A percentile compares a stretch with the other conserved stretches of the same genome.
Evolutionary conservation across 2,113 vertebrate genomes (phyloP).

Genomic region (Caretta caretta): DNA sequence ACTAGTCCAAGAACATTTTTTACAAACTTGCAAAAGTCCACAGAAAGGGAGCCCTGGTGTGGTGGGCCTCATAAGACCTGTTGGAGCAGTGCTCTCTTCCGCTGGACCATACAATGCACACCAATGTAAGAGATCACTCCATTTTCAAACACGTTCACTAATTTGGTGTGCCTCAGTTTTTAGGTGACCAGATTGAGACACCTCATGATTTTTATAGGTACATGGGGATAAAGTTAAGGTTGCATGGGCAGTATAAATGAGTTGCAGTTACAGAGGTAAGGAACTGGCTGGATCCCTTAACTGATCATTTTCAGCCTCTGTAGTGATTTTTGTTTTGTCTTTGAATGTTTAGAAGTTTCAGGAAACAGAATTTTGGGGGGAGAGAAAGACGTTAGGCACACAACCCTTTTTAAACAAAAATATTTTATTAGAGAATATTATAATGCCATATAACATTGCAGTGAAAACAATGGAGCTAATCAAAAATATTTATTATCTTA

Average conservation of each 20-base stretch:
- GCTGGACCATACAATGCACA: neutral
- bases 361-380: neutral
- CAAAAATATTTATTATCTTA: neutral
- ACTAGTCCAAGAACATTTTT: neutral
- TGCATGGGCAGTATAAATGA: neutral
- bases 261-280: neutral
- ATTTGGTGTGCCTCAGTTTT: neutral
- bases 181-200: neutral
- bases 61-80: neutral
- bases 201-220: neutral
- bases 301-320: neutral
- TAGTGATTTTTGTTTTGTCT: neutral
- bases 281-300: neutral
- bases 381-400: neutral
- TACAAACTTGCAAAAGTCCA: neutral
- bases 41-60: neutral
- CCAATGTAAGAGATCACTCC: neutral
- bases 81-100: neutral
- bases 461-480: neutral
- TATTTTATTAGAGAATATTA: neutral
- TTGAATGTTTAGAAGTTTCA: neutral
- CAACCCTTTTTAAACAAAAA: neutral
- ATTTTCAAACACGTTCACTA: neutral
- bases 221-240: neutral
- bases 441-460: neutral